These are phyloP conservation scores for Merodon equestris DNA, from an alignment of 2,888 invertebrate genomes.

Conservation along the genomic window DNA sequence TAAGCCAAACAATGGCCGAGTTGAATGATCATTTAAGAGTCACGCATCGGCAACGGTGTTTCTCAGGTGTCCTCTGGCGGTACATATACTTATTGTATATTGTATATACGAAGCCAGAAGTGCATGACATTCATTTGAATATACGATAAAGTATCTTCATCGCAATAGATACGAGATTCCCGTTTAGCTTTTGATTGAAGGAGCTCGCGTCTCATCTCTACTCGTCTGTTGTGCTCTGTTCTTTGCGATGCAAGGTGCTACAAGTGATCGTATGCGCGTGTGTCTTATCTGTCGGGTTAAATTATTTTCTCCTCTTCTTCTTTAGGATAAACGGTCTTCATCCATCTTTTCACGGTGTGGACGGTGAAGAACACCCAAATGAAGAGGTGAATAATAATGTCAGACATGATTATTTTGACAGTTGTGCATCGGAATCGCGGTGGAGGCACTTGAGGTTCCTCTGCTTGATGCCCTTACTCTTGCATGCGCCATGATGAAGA, in stretches of 20 bases:
- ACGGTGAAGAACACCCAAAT: constrained; percentile 72
- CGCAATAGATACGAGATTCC: constrained; percentile 51
- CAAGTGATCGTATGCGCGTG: constrained; percentile 20
- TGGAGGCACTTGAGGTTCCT: no score
- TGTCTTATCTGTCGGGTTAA: constrained; percentile 36
- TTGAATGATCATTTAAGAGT: constrained; percentile 58
- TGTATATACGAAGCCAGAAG: background rate
- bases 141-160: constrained; percentile 4
- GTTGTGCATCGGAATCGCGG: constrained; percentile 52
- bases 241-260: background rate
- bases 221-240: background rate
- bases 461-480: no score
- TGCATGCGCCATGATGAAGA: no score
- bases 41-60: constrained; percentile 47
- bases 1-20: constrained; percentile 8
- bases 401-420: constrained; percentile 65
- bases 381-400: constrained; percentile 68
- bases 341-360: constrained; percentile 56
- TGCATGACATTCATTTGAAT: no score
- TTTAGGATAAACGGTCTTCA: constrained; percentile 57
- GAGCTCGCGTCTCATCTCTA: no score
- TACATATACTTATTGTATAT: constrained; percentile 9
- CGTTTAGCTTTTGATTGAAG: constrained; percentile 46
- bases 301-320: constrained; percentile 16
- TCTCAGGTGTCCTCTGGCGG: constrained; percentile 13